phyloP scores from a whole-genome alignment of 2,113 vertebrate genomes.

The Channa maculata region DNA sequence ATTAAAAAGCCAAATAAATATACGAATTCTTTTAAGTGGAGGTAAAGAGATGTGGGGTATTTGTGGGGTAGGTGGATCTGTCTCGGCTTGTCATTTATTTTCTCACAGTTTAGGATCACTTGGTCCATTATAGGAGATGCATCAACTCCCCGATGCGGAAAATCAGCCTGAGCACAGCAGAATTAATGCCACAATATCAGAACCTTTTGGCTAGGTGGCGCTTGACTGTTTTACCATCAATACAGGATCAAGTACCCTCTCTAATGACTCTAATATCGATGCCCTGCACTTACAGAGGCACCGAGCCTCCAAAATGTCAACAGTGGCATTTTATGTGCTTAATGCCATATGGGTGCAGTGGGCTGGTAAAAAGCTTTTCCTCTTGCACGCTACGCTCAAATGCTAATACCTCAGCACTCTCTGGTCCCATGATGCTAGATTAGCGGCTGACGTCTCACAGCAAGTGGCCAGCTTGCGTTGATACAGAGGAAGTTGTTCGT shows the following conservation, averaged over 20 bases:
- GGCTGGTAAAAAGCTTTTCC: constrained; percentile 83
- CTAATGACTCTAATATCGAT: constrained; percentile 81
- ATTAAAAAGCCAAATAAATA: constrained; percentile 54
- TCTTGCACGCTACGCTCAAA: constrained; percentile 71
- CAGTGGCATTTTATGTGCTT: constrained; percentile 82
- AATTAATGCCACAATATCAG: constrained; percentile 32
- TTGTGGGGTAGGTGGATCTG: constrained; percentile 6
- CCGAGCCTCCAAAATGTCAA: constrained; percentile 81
- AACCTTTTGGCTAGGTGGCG: constrained; percentile 53
- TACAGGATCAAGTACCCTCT: constrained; percentile 73
- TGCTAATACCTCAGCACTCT: constrained; percentile 78
- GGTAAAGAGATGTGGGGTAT: constrained; percentile 24
- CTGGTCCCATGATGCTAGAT: constrained; percentile 81
- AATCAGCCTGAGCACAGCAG: constrained; percentile 9
- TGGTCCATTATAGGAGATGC: background rate
- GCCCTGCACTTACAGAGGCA: constrained; percentile 78
- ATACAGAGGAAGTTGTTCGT: constrained; percentile 67
- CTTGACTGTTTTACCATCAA: constrained; percentile 74
- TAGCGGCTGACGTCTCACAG: constrained; percentile 81
- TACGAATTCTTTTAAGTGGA: constrained; percentile 22
- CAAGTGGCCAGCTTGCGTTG: constrained; percentile 72
- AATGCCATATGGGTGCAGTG: constrained; percentile 83
- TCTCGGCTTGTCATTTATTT: constrained; percentile 41
- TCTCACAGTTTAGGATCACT: constrained; percentile 23
- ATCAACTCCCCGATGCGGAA: constrained; percentile 27